Percentiles rank a stretch among this genome's conserved stretches.
These are phyloP conservation scores for Thalassophryne amazonica DNA, from an alignment of 2,797 vertebrate genomes.

Conservation along the genomic window DNA sequence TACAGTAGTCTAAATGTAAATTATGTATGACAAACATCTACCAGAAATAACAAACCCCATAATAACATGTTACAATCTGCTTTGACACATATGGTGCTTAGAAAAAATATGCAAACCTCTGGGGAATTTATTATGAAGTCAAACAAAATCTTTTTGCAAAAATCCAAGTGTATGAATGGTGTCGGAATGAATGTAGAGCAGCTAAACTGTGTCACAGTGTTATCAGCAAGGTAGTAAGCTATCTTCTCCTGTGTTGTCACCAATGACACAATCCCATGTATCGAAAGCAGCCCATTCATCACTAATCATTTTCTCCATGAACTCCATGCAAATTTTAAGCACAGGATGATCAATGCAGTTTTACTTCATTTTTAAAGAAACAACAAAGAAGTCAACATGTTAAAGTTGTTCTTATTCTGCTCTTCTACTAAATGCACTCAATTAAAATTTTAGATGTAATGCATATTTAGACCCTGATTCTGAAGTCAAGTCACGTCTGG, in stretches of 20 bases:
- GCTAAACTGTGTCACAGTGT: not conserved
- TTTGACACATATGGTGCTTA: conserved; percentile 47
- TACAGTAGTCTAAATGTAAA: conserved; percentile 57
- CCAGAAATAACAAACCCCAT: conserved; percentile 47
- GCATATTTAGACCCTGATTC: too few relatives aligned
- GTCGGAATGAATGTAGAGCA: not conserved
- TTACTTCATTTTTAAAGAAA: too few relatives aligned
- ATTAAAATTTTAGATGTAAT: too few relatives aligned
- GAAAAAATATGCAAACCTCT: conserved; percentile 31
- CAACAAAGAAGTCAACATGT: too few relatives aligned
- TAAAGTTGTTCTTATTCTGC: too few relatives aligned
- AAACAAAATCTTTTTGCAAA: too few relatives aligned
- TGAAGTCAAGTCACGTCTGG: too few relatives aligned
- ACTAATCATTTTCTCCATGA: conserved; percentile 8
- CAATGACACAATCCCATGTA: too few relatives aligned
- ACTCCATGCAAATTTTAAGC: conserved; percentile 4
- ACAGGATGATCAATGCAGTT: conserved; percentile 11
- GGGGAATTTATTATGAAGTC: conserved; percentile 4
- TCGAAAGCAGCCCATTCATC: conserved; percentile 15
- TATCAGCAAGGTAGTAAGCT: conserved; percentile 11
- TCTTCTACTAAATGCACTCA: too few relatives aligned
- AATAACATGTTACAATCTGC: conserved; percentile 61
- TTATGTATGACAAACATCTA: conserved; percentile 56
- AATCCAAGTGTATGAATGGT: too few relatives aligned
- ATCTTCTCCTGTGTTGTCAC: not conserved